Evolutionary conservation across 2,888 invertebrate genomes (phyloP).

Genomic region (Volucella zonaria): DNA sequence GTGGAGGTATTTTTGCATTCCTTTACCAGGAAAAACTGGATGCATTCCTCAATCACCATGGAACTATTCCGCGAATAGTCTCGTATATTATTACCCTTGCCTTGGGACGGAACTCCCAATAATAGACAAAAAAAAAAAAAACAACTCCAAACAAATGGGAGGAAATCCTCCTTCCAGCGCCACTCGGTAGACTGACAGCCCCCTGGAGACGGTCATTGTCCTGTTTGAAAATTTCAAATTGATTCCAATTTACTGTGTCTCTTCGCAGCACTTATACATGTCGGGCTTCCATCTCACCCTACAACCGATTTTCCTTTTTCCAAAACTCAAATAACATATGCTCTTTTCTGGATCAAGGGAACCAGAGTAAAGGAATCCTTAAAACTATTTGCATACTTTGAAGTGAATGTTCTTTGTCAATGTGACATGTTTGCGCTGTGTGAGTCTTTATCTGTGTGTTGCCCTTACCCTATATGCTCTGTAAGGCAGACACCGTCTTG

Average conservation of each 20-base stretch:
- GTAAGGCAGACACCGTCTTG: conserved; percentile 1
- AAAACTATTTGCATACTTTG: conserved; percentile 61
- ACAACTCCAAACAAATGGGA: conserved; percentile 19
- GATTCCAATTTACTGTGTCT: conserved; percentile 63
- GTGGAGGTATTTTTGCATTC: conserved; percentile 2
- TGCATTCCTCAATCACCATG: conserved; percentile 36
- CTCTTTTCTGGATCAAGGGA: conserved; percentile 35
- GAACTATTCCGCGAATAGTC: conserved; percentile 11
- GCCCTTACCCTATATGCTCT: neutral
- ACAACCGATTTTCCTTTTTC: conserved; percentile 10
- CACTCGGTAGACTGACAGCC: neutral
- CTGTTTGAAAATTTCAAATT: conserved; percentile 58
- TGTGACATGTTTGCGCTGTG: conserved; percentile 9
- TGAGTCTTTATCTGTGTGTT: too few relatives aligned
- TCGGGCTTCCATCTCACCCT: conserved; percentile 13
- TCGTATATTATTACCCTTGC: neutral
- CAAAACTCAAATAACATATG: conserved; percentile 36
- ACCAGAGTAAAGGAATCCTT: conserved; percentile 20
- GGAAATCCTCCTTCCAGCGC: neutral
- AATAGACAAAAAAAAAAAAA: neutral
- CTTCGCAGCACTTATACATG: conserved; percentile 40
- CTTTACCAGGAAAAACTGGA: neutral
- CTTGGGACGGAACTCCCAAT: conserved; percentile 7
- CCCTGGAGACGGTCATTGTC: conserved; percentile 57
- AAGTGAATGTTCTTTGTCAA: conserved; percentile 44